phyloP scores from a whole-genome alignment of 2,888 invertebrate species.

The Pachycephus smyrnensis region DNA sequence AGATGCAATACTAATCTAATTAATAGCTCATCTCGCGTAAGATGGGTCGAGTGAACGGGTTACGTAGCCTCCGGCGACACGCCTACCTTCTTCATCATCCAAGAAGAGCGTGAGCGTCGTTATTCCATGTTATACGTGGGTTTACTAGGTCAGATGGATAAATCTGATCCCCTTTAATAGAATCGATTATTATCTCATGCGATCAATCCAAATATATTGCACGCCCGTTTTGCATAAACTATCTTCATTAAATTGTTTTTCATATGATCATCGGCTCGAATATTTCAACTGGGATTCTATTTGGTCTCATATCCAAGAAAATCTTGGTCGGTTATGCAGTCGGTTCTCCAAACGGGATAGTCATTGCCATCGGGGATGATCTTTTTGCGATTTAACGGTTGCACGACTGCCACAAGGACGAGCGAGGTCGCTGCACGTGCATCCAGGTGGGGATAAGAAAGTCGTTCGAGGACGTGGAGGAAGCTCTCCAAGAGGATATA shows the following conservation, averaged over 20 bases:
- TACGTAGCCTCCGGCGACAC: conserved; percentile 4
- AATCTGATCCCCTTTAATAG: neutral
- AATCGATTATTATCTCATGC: neutral
- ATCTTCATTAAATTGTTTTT: neutral
- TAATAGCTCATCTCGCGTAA: conserved; percentile 12
- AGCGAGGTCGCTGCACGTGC: conserved; percentile 27
- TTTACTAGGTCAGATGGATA: neutral
- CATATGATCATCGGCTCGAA: neutral
- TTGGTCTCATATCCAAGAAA: neutral
- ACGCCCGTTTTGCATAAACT: neutral
- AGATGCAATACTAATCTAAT: conserved; percentile 13
- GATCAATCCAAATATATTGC: neutral
- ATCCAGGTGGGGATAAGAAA: conserved; percentile 1
- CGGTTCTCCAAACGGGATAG: neutral
- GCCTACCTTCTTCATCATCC: conserved; percentile 1
- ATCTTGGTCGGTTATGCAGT: neutral
- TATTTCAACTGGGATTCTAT: neutral
- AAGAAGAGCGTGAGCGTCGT: conserved; percentile 1
- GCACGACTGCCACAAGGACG: conserved; percentile 39
- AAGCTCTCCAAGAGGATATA: neutral
- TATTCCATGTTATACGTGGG: neutral
- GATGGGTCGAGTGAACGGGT: conserved; percentile 10
- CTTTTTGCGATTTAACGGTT: conserved; percentile 38
- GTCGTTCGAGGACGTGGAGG: neutral
- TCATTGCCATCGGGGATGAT: neutral